Conservation (phyloP, 2,888 invertebrate species). For the Anthrax anthrax region DNA sequence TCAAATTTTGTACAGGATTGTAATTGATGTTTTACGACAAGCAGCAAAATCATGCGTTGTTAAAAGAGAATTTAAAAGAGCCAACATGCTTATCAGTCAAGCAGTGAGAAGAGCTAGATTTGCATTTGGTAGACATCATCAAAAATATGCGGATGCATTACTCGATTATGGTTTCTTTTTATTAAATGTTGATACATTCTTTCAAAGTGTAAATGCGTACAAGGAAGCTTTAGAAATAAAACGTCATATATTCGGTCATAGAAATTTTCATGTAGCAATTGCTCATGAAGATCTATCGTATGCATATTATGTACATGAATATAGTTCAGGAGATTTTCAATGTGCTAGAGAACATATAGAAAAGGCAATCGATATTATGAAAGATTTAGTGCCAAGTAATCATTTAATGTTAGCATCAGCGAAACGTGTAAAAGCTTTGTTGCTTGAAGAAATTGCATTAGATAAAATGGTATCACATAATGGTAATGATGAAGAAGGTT, state of each 20-base stretch:
- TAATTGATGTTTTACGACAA: conserved; percentile 70
- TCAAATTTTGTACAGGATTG: conserved; percentile 37
- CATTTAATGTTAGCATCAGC: conserved; percentile 80
- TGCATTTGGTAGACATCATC: conserved; percentile 50
- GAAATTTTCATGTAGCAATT: conserved; percentile 76
- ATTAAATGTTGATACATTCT: conserved; percentile 73
- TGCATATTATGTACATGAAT: conserved; percentile 83
- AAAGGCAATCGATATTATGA: conserved; percentile 67
- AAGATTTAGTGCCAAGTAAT: conserved; percentile 62
- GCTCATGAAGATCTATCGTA: conserved; percentile 88
- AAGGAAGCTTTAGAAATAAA: conserved; percentile 62
- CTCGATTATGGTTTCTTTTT: conserved; percentile 84
- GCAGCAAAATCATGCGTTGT: conserved; percentile 82
- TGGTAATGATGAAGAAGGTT: conserved; percentile 39
- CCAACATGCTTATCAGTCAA: conserved; percentile 68
- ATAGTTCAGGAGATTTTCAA: conserved; percentile 73
- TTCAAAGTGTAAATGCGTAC: conserved; percentile 73
- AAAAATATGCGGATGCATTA: conserved; percentile 69
- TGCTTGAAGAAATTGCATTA: conserved; percentile 84
- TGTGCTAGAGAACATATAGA: conserved; percentile 72
- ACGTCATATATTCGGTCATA: conserved; percentile 62
- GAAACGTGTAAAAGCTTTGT: conserved; percentile 80
- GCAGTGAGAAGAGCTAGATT: conserved; percentile 46
- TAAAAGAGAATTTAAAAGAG: conserved; percentile 69
- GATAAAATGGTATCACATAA: conserved; percentile 44